Base-by-base conservation (phyloP, 2,888 invertebrate species). In the Drosophila nr. fundita region DNA sequence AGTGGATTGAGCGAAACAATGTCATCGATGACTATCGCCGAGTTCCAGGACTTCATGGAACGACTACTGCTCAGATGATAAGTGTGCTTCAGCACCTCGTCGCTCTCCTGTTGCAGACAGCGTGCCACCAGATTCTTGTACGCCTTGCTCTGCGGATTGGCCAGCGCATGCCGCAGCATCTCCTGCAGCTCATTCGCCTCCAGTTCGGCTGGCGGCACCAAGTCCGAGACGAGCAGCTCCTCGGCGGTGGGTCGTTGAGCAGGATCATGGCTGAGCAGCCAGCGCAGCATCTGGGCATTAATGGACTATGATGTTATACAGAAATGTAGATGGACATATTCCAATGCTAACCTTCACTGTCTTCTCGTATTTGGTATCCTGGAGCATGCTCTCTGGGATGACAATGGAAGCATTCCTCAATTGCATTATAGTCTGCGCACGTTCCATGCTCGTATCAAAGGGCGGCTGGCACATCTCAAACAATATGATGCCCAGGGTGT, bases 401-500 rank as follows among this genome's bases (percentile, higher is more conserved):
- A 94, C 89, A 13, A 97, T 95, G 21, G 96, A 95, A 53, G 95
- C 94, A 15, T 94, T 94, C 59, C 99, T 94, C 40, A 99, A 91
- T 63, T 95, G 95, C 1, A 95, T 94, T 40, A 99, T 94, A 5
- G 98, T 95, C 84, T 95, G 95, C 24, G 96, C 96, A 70, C 99
- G 94, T 92, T 99, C 99, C 97, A 98, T 99, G 42, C 95, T 96
- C 0, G 99, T 99, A 0, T 94, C 94, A 52, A 98, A 94, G 0
- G 98, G 96, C 21, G 95, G 96, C 91, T 97, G 97, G 87, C 97
- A 97, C 99, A 99, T 99, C 94, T 98, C 98, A 89, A 98, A 99
- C 78, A 99, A 95, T 76, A 99, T 99, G 45, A 99, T 96, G 5
- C 99, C 99, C 55, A 97, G 92, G 2, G 96, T 96, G 92, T 97